Evolutionary conservation across 2,888 invertebrate species (phyloP).

Genomic region (Heteropelma amictum): DNA sequence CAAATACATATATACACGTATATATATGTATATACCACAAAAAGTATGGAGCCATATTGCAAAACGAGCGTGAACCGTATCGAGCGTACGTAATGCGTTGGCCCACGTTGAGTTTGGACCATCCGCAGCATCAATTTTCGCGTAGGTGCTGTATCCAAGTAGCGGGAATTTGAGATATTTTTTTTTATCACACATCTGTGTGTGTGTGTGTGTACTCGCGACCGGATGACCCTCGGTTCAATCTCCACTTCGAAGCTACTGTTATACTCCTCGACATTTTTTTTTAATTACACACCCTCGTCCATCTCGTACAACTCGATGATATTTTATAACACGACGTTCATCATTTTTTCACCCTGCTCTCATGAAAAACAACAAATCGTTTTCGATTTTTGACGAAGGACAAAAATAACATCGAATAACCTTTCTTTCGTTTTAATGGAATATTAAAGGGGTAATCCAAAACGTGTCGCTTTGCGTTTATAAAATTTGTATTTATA

Average conservation of each 20-base stretch:
- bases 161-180: not conserved
- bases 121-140: constrained; percentile 32
- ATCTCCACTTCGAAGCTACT: not conserved
- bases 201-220: not conserved
- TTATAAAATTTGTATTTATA: no score
- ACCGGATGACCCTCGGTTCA: not conserved
- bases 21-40: no score
- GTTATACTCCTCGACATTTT: not conserved
- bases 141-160: not conserved
- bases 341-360: no score
- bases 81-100: constrained; percentile 44
- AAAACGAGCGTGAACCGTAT: constrained; percentile 33
- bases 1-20: no score
- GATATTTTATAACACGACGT: no score
- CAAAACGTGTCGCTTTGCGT: no score
- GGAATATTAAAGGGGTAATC: no score
- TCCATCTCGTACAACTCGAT: not conserved
- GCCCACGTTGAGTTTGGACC: constrained; percentile 5
- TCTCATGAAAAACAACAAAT: no score
- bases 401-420: no score
- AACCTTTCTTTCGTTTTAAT: no score
- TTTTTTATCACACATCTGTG: not conserved
- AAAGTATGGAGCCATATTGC: constrained; percentile 32
- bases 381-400: no score
- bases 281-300: not conserved